A percentile compares a stretch with the other conserved stretches of the same genome.
Evolutionary conservation across 2,797 vertebrate species (phyloP).

Genomic region (Sphenodon punctatus): DNA sequence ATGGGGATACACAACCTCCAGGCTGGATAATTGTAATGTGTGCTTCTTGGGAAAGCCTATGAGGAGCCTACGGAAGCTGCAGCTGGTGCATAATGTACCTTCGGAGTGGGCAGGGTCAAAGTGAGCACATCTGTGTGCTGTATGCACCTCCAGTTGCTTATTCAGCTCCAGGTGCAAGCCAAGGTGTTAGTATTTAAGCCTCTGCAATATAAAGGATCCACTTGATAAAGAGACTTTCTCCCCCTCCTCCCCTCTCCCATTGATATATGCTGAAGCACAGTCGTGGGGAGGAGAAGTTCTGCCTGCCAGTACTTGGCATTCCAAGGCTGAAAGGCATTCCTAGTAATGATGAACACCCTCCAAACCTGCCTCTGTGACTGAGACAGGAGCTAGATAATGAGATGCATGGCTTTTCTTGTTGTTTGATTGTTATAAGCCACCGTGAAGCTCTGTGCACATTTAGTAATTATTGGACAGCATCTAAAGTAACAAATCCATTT

Average conservation of each 20-base stretch:
- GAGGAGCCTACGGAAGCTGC: slow-evolving; percentile 9
- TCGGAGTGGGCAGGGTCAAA: slow-evolving; percentile 42
- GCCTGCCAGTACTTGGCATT: neutral
- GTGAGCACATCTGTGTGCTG: slow-evolving; percentile 16
- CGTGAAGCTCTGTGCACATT: neutral
- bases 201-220: neutral
- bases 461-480: neutral
- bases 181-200: neutral
- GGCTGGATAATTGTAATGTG: slow-evolving; percentile 33
- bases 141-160: neutral
- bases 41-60: slow-evolving; percentile 37
- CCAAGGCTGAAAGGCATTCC: neutral
- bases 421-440: neutral
- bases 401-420: neutral
- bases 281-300: neutral
- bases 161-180: slow-evolving; percentile 11
- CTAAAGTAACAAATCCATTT: neutral
- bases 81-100: slow-evolving; percentile 6
- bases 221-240: slow-evolving; percentile 28
- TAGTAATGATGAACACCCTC: neutral
- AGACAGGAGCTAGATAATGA: neutral
- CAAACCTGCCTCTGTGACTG: neutral
- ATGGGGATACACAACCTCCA: slow-evolving; percentile 55
- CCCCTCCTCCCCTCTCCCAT: neutral
- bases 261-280: neutral